phyloP scores from a whole-genome alignment of 2,888 invertebrate genomes.

The Drosophila quinaria region DNA sequence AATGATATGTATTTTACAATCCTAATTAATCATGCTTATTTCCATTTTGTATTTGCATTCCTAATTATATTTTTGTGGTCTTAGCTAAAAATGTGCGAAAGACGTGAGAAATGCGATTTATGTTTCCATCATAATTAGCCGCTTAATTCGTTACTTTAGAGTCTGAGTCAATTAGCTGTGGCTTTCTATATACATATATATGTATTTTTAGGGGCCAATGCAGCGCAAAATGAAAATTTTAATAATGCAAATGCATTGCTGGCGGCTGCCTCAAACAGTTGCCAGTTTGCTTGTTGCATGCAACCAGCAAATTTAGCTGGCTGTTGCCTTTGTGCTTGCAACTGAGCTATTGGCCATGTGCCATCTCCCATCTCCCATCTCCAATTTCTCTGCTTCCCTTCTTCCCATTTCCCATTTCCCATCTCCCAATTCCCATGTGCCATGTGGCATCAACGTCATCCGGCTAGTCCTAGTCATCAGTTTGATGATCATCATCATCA shows the following conservation, averaged over 20 bases:
- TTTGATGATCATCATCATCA: conserved; percentile 23
- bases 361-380: conserved; percentile 23
- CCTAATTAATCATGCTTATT: neutral
- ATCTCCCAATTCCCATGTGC: conserved; percentile 5
- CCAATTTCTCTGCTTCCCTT: too few relatives aligned
- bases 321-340: conserved; percentile 20
- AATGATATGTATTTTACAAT: neutral
- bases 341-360: conserved; percentile 61
- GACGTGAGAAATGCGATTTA: conserved; percentile 19
- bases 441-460: conserved; percentile 53
- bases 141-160: conserved; percentile 7
- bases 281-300: conserved; percentile 67
- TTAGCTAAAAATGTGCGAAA: neutral
- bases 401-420: neutral
- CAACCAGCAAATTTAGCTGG: conserved; percentile 28
- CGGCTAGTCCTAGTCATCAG: conserved; percentile 12
- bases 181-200: conserved; percentile 1
- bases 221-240: conserved; percentile 71
- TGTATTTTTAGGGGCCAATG: conserved; percentile 28
- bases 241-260: conserved; percentile 74
- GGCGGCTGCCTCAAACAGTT: conserved; percentile 48
- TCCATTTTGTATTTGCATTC: neutral
- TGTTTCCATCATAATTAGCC: conserved; percentile 20
- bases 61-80: conserved; percentile 5
- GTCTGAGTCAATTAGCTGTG: conserved; percentile 44